These are phyloP conservation scores for Clivina fossor DNA, from an alignment of 2,888 invertebrate species.

Conservation along the genomic window DNA sequence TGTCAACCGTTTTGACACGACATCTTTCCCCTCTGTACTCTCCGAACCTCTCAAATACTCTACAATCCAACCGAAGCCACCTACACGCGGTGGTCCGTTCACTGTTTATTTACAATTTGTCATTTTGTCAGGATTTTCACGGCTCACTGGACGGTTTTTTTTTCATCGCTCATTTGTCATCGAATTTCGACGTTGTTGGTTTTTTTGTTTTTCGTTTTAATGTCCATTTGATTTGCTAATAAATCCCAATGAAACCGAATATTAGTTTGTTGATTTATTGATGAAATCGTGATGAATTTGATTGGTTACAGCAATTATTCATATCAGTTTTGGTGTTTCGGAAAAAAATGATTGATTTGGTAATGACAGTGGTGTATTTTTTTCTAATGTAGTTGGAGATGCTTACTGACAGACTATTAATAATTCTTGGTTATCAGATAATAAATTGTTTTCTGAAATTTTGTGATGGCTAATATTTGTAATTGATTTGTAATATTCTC, in stretches of 20 bases:
- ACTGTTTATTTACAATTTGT: slow-evolving; percentile 33
- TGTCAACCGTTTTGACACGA: slow-evolving; percentile 12
- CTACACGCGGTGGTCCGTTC: not conserved
- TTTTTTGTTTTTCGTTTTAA: too few species aligned
- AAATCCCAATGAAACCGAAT: too few species aligned
- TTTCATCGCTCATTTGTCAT: slow-evolving; percentile 23
- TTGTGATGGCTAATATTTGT: not conserved
- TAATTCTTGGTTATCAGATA: too few species aligned
- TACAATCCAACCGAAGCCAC: slow-evolving; percentile 6
- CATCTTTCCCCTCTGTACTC: slow-evolving; percentile 13
- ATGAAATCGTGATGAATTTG: too few species aligned
- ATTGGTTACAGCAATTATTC: too few species aligned
- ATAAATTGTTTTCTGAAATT: not conserved
- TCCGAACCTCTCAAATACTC: not conserved
- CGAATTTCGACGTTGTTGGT: slow-evolving; percentile 18
- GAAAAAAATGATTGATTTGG: too few species aligned
- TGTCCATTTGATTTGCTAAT: slow-evolving; percentile 10
- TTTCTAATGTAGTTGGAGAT: too few species aligned
- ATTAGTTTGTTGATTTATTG: too few species aligned
- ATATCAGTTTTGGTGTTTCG: too few species aligned
- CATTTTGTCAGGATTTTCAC: slow-evolving; percentile 29
- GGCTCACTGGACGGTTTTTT: slow-evolving; percentile 7
- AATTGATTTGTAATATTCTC: not conserved
- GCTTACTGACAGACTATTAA: too few species aligned
- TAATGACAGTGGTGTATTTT: too few species aligned